Base-by-base conservation (phyloP, 2,113 vertebrate genomes). In the Micronycteris hirsuta region DNA sequence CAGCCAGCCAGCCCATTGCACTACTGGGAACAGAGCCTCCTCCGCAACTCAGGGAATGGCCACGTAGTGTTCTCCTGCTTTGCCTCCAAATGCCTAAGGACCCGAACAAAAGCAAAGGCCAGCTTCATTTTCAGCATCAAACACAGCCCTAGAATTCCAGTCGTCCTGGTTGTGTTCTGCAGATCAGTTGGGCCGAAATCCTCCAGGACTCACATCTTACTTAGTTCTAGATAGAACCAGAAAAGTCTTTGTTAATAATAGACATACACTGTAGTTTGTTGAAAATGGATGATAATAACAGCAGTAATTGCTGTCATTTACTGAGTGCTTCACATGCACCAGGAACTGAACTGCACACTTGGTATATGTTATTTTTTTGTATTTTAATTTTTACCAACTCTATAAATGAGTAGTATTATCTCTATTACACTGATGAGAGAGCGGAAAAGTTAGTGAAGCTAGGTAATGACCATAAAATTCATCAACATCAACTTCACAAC, bases 331-430 rank as follows among this genome's bases (percentile, higher is more conserved):
- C 38, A 3, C 52, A 41, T 58, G 14, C 43, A 78, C 4, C 26
- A 73, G n/a, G 11, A 47, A 65, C 1, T 52, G 68, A 82, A 73
- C 5, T 54, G 26, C 2, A 33, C 3, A 33, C 41, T 45, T 74
- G 67, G 88, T 52, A 33, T 84, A 73, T 61, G 12, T 31, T 80
- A 52, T 19, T 58, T 80, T 91, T 91, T 91, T 67, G n/a, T 45
- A 38, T 45, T 86, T 82, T 68, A 81, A 96, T 81, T 49, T 3
- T 36, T 73, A 63, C 4, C 54, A 31, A 70, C 61, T 11, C 19
- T 15, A 38, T 19, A 52, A 41, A 5, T 76, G 20, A 54, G 3
- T 80, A 67, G 24, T 81, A 71, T 19, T 63, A 91, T 56, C 65
- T 89, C 41, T 26, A 80, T 71, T 41, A n/a, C 31, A 31, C 8